Evolutionary conservation across 2,888 invertebrate genomes (phyloP).

Genomic region (Phrixothrix hirtus): DNA sequence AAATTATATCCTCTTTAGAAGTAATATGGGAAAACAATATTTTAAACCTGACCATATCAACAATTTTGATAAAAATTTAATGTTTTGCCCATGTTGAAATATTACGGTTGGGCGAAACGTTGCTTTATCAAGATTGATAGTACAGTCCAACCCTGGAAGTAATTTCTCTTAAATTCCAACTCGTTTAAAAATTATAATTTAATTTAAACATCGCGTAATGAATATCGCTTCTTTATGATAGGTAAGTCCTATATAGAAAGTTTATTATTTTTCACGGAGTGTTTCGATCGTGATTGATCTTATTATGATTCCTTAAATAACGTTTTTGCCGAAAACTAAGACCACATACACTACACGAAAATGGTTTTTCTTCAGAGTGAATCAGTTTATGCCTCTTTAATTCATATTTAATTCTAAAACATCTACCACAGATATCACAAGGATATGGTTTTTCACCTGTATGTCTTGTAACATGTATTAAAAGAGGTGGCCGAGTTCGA

Average conservation of each 20-base stretch:
- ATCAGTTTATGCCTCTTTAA: slow-evolving; percentile 61
- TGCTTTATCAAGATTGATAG: too few relatives aligned
- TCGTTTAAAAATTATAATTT: too few relatives aligned
- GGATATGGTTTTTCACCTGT: slow-evolving; percentile 66
- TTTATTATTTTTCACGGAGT: too few relatives aligned
- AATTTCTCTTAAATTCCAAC: too few relatives aligned
- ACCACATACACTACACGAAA: slow-evolving; percentile 55
- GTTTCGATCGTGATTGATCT: slow-evolving; percentile 50
- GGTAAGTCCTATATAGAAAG: not conserved
- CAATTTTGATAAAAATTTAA: too few relatives aligned
- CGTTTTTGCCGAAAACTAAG: slow-evolving; percentile 59
- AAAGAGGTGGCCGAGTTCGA: slow-evolving; percentile 61
- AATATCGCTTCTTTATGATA: too few relatives aligned
- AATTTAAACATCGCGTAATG: not conserved
- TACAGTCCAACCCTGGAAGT: too few relatives aligned
- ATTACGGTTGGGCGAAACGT: too few relatives aligned
- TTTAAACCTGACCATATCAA: too few relatives aligned
- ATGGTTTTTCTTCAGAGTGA: slow-evolving; percentile 60
- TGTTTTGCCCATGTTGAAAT: too few relatives aligned
- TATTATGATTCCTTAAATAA: slow-evolving; percentile 59
- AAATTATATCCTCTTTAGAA: too few relatives aligned
- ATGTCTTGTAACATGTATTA: slow-evolving; percentile 63
- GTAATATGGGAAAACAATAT: too few relatives aligned
- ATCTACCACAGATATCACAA: slow-evolving; percentile 62
- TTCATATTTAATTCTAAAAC: slow-evolving; percentile 65